Base-by-base conservation (phyloP, 2,113 vertebrate genomes). In the Malurus cyaneus region DNA sequence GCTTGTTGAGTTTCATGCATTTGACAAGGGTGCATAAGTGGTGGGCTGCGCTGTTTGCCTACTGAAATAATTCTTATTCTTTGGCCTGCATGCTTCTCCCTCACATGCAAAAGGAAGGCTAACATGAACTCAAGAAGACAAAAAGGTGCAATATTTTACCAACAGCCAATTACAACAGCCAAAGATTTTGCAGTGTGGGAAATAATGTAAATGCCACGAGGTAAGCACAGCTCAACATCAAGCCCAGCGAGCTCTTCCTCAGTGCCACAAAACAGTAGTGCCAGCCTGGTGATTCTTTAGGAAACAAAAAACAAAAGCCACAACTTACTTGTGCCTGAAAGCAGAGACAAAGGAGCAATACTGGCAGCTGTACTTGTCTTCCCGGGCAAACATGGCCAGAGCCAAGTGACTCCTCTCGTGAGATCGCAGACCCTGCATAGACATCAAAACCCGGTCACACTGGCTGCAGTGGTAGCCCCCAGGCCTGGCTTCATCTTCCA, bases 291-390 rank as follows among this genome's bases (percentile, higher is more conserved):
- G 4, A 32, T 64, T 89, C 65, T 70, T 39, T 50, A 80, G n/a
- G 70, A 84, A 93, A 78, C 5, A 44, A 62, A 65, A 78, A 39
- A 31, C 53, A 84, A 72, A 91, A 88, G 47, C 41, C 3, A 92
- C 31, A 72, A 98, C 99, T 98, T 98, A 99, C 99, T 99, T 99
- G 98, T 99, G 99, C 96, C 99, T 99, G 98, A 99, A 99, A 61
- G 99, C 98, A 62, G 99, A 99, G 94, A 98, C 98, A 94, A 99
- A 99, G 97, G 99, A 99, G 97, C 99, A 99, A 93, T 99, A 99
- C 98, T 99, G 99, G 98, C 99, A 99, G 98, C 98, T 99, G 98
- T 99, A 99, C 97, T 99, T 99, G 98, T 99, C 98, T 94, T 99
- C 98, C 36, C 98, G 98, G 97, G 97, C 97, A 94, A 99, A 99